phyloP scores from a whole-genome alignment of 2,797 vertebrate species.

The Acridotheres tristis region DNA sequence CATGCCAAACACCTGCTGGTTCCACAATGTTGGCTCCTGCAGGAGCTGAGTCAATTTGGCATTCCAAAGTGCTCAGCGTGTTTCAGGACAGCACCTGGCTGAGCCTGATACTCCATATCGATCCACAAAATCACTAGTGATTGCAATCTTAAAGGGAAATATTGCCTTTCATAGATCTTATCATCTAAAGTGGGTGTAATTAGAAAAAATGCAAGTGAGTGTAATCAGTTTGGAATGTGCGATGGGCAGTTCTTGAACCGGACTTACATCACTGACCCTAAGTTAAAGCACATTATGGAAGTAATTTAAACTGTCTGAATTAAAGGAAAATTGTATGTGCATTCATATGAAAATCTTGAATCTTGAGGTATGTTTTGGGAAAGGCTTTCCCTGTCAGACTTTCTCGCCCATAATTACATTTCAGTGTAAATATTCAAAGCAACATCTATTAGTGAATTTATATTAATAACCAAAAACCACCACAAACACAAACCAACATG shows the following conservation, averaged over 20 bases:
- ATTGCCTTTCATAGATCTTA: not conserved
- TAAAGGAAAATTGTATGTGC: not conserved
- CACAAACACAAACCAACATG: not conserved
- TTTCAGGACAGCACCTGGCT: conserved; percentile 4
- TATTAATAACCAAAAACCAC: not conserved
- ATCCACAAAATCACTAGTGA: not conserved
- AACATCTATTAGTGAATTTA: not conserved
- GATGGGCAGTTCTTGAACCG: not conserved
- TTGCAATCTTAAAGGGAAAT: conserved; percentile 6
- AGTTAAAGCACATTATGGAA: not conserved
- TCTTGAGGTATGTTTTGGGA: not conserved
- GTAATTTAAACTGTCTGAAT: not conserved
- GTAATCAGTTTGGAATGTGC: conserved; percentile 17
- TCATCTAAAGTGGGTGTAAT: not conserved
- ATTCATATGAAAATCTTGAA: not conserved
- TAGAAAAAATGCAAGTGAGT: conserved; percentile 2
- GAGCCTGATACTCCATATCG: not conserved
- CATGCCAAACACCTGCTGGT: not conserved
- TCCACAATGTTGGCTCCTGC: not conserved
- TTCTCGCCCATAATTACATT: not conserved
- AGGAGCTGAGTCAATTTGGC: not conserved
- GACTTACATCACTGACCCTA: not conserved
- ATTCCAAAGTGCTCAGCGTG: not conserved
- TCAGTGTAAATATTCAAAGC: not conserved
- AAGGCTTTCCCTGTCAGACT: not conserved